phyloP scores from a whole-genome alignment of 2,797 vertebrate genomes.

The Sus cebifrons region DNA sequence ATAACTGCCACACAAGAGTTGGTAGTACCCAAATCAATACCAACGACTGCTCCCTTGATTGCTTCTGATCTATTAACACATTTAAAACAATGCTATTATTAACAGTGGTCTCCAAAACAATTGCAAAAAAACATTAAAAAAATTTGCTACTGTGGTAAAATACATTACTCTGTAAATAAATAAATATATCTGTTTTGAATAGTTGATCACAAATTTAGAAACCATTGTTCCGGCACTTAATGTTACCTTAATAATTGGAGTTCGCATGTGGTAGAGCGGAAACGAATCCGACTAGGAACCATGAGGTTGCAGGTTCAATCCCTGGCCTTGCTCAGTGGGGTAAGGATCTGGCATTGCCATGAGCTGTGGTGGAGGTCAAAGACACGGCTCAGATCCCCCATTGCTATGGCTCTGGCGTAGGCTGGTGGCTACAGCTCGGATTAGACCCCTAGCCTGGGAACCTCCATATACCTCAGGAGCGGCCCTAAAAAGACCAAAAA shows the following conservation, averaged over 20 bases:
- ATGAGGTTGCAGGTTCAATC: too few relatives aligned
- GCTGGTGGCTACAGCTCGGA: too few relatives aligned
- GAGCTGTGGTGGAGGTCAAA: too few relatives aligned
- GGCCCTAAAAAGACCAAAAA: too few relatives aligned
- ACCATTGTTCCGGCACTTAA: not conserved
- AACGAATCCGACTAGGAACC: too few relatives aligned
- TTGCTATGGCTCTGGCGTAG: too few relatives aligned
- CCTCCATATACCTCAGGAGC: too few relatives aligned
- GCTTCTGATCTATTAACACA: slow-evolving; percentile 95
- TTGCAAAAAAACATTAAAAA: not conserved
- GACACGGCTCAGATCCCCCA: too few relatives aligned
- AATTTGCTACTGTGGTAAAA: not conserved
- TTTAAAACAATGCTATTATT: not conserved
- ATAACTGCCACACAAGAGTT: slow-evolving; percentile 99
- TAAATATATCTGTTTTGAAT: not conserved
- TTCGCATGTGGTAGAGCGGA: too few relatives aligned
- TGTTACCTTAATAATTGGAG: not conserved
- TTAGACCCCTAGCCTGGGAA: too few relatives aligned
- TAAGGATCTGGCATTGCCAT: too few relatives aligned
- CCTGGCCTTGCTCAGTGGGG: too few relatives aligned
- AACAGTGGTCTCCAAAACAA: not conserved
- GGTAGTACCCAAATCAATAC: slow-evolving; percentile 98
- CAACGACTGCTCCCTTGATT: slow-evolving; percentile 97
- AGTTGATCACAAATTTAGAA: slow-evolving; percentile 24
- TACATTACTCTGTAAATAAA: not conserved